These are phyloP conservation scores for Leptinotarsa tumamoca DNA, from an alignment of 2,888 invertebrate genomes.

Conservation along the genomic window DNA sequence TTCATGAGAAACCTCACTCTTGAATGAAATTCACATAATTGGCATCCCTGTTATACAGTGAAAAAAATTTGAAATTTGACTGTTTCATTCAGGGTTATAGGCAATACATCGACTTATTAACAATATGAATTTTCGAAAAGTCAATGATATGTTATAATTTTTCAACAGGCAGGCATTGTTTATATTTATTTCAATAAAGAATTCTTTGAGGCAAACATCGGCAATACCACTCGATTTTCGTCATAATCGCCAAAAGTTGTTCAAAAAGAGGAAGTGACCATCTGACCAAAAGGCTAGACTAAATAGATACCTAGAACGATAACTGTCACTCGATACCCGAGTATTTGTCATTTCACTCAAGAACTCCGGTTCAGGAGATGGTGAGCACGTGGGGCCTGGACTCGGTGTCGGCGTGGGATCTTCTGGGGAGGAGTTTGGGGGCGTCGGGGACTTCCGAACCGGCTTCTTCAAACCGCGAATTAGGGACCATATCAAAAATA, in stretches of 20 bases:
- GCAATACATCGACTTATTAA: too few species aligned
- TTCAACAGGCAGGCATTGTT: too few species aligned
- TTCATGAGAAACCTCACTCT: too few species aligned
- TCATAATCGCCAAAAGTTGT: neutral
- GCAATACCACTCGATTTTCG: neutral
- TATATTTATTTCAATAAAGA: neutral
- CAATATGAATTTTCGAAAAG: too few species aligned
- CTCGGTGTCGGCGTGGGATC: constrained; percentile 61
- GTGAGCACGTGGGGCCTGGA: constrained; percentile 57
- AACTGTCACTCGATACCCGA: constrained; percentile 60
- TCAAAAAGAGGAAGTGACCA: neutral
- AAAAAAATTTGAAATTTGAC: too few species aligned
- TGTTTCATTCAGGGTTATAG: too few species aligned
- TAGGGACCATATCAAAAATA: constrained; percentile 74
- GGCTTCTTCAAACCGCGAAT: constrained; percentile 70
- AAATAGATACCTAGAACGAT: constrained; percentile 57
- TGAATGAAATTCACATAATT: too few species aligned
- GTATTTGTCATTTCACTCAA: constrained; percentile 59
- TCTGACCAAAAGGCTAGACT: neutral
- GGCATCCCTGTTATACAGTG: too few species aligned
- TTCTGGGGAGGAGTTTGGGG: constrained; percentile 31
- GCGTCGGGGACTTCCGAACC: constrained; percentile 48
- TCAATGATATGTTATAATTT: too few species aligned
- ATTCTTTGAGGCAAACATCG: neutral
- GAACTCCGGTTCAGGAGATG: constrained; percentile 62